Base-by-base conservation (phyloP, 2,797 vertebrate genomes). In the Coendou prehensilis region DNA sequence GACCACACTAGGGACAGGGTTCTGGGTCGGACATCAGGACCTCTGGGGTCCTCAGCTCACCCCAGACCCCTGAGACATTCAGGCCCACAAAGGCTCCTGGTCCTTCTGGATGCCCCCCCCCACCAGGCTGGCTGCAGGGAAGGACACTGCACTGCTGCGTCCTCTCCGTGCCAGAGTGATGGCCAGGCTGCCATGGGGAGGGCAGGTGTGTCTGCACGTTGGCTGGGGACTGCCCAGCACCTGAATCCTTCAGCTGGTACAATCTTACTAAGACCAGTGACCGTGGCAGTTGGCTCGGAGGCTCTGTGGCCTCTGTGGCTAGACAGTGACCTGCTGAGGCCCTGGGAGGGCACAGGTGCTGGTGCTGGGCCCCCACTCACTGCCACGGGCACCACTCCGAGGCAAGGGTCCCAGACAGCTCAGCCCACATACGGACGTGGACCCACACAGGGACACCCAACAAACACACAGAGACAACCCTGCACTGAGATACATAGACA, bases 161-260 rank as follows among this genome's bases (percentile, higher is more conserved):
- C 54, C 57, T 64, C 73, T 33, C 33, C 67, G 26, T 20, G 20
- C 22, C 26, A 20, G 73, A 80, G 7, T 30, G 82, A 23, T 0
- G 9, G 13, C 54, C 37, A 20, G 0, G 4, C 73, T 37, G n/a
- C 15, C 15, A 1, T 1, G 50, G 54, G 76, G 30, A 33, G 7
- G 45, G 33, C 17, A n/a, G 22, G 1, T 5, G 8, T 37, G 15
- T 47, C 50, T 47, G 47, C n/a, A 23, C 59, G 20, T 59, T 14
- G 59, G 8, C 37, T 47, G 2, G 75, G 28, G 33, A 41, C 4
- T 2, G 10, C 15, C 30, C 28, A 13, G 41, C 17, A 2, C 5
- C 45, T 18, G 17, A 67, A 37, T 69, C 64, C 64, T 67, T 69
- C 33, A 37, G 64, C 64, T 9, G 64, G 33, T n/a, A 37, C 64